These are phyloP conservation scores for Drosophila nikananu DNA, from an alignment of 1,140 invertebrate species.

Conservation along the genomic window DNA sequence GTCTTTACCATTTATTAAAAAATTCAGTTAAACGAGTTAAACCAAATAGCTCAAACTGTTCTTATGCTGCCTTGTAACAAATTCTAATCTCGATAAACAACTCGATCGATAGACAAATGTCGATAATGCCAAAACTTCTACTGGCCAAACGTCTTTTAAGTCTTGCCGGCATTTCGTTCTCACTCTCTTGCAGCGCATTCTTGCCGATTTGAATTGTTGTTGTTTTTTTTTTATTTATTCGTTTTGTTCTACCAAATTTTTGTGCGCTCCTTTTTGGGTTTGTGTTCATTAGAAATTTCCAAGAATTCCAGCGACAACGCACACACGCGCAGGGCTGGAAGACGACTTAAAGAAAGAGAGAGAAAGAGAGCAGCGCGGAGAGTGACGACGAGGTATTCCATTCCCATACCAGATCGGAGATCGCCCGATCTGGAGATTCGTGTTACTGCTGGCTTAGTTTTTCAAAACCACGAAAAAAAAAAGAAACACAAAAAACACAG, in stretches of 20 bases:
- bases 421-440: constrained; percentile 55
- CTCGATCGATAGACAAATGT: constrained; percentile 16
- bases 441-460: constrained; percentile 82
- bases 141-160: constrained; percentile 2
- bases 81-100: neutral
- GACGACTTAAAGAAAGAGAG: neutral
- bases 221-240: constrained; percentile 14
- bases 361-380: neutral
- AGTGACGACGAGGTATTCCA: constrained; percentile 8
- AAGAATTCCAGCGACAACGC: constrained; percentile 68
- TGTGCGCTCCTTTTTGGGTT: constrained; percentile 79
- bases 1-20: neutral
- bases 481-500: neutral
- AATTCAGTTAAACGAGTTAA: neutral
- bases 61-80: neutral
- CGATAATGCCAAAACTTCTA: constrained; percentile 26
- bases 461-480: constrained; percentile 50
- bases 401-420: constrained; percentile 22
- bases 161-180: constrained; percentile 20
- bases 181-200: constrained; percentile 66
- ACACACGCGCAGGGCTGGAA: constrained; percentile 47
- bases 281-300: constrained; percentile 83
- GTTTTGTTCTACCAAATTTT: constrained; percentile 69
- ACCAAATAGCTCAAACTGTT: neutral
- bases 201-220: constrained; percentile 51